Evolutionary conservation across 2,113 vertebrate species (phyloP), one percentile per base, ranked within the genome.

Genomic region (Sebastes schlegelii): DNA sequence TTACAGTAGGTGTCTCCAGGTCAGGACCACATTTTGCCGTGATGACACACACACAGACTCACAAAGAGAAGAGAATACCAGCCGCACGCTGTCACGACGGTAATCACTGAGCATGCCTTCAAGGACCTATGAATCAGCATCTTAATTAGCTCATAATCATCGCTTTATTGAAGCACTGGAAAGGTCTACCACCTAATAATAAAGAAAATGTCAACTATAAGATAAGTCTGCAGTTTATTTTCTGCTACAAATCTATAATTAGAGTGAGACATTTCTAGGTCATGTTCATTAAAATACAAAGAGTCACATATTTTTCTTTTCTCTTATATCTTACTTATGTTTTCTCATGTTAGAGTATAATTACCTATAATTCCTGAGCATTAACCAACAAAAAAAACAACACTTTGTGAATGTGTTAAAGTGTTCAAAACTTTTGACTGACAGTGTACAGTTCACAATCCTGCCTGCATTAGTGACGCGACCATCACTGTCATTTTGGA

Each of bases 401-500:
- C 58, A 57, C 57, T 7, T n/a, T 62, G 8, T 14, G 60, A 72
- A 43, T 40, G 55, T 16, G 14, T 1, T 17, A 5, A 60, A 48
- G 10, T 12, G 11, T n/a, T 40, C 14, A 23, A 51, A 71, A 49
- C 21, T 63, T 84, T 63, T 65, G 78, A 72, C n/a, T 61, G 67
- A 11, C 72, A 81, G 54, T 42, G 67, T 67, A 21, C 19, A 57
- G 46, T 82, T 86, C 73, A 60, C 48, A 13, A 49, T 66, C 61
- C 67, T 19, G 70, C 45, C 71, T 67, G 46, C 61, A n/a, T 82
- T 81, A 43, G 78, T 75, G 78, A 77, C 48, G 63, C 23, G 6
- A 43, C 79, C 75, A 57, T 83, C 83, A 69, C 76, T 88, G 86
- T 89, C 88, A 75, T 61, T 86, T 63, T 4, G 26, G 48, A 79